These are phyloP conservation scores for Perca flavescens DNA, from an alignment of 2,113 vertebrate genomes.

Conservation along the genomic window DNA sequence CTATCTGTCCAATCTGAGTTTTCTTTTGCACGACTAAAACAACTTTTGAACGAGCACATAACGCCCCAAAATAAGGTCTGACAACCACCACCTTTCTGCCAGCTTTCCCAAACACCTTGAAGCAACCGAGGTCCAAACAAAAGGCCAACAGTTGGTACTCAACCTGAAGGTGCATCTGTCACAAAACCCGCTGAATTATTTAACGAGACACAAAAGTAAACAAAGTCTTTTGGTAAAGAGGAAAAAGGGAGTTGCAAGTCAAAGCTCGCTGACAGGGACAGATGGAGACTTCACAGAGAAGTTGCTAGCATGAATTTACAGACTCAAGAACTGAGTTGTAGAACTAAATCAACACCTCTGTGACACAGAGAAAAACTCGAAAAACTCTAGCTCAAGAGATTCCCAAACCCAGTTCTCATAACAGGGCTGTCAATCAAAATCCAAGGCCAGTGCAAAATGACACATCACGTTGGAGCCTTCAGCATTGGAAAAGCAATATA, in stretches of 20 bases:
- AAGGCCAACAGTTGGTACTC: not conserved
- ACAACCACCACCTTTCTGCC: not conserved
- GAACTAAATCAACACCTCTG: slow-evolving; percentile 25
- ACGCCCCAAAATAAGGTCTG: not conserved
- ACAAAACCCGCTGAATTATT: slow-evolving; percentile 33
- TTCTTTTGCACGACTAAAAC: too few relatives aligned
- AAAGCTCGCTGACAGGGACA: slow-evolving; percentile 33
- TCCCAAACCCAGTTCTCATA: not conserved
- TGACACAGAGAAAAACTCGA: slow-evolving; percentile 15
- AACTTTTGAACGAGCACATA: too few relatives aligned
- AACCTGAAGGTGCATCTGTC: slow-evolving; percentile 14
- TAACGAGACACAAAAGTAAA: not conserved
- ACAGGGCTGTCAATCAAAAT: slow-evolving; percentile 9
- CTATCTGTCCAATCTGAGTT: too few relatives aligned
- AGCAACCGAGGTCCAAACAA: slow-evolving; percentile 9
- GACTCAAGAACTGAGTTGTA: not conserved
- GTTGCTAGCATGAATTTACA: not conserved
- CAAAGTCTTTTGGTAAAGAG: slow-evolving; percentile 3
- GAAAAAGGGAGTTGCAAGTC: slow-evolving; percentile 21
- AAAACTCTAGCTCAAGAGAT: not conserved
- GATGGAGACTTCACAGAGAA: slow-evolving; percentile 8
- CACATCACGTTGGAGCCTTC: not conserved
- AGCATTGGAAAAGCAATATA: not conserved
- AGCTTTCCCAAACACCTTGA: slow-evolving; percentile 16
- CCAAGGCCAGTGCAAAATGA: slow-evolving; percentile 1